Evolutionary conservation across 2,888 invertebrate species (phyloP).

Genomic region (Elysia crispata): DNA sequence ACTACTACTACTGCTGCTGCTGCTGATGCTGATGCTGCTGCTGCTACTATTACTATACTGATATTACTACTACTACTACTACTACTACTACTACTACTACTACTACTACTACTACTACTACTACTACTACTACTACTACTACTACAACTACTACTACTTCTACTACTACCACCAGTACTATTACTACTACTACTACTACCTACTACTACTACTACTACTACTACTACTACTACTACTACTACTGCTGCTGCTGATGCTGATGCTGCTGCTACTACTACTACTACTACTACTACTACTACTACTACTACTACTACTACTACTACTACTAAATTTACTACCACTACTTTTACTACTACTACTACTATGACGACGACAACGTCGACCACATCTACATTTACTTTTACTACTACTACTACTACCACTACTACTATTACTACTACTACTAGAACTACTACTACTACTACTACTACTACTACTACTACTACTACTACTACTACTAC

Average conservation of each 20-base stretch:
- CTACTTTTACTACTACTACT: too few relatives aligned
- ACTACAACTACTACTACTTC: not conserved
- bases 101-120: too few relatives aligned
- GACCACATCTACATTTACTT: too few relatives aligned
- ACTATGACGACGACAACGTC: too few relatives aligned
- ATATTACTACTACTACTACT: not conserved
- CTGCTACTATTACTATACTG: not conserved
- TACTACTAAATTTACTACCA: too few relatives aligned
- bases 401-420: not conserved
- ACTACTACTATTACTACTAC: not conserved
- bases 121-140: not conserved
- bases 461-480: conserved; percentile 4
- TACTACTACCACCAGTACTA: too few relatives aligned
- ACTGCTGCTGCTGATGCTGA: too few relatives aligned
- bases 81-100: not conserved
- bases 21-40: not conserved
- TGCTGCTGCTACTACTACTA: not conserved
- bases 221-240: not conserved
- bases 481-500: conserved; percentile 9
- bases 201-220: not conserved
- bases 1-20: not conserved
- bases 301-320: not conserved
- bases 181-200: not conserved
- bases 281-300: not conserved
- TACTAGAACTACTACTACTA: conserved; percentile 1